Conservation (phyloP, 2,113 vertebrate genomes). For the Takifugu flavidus region DNA sequence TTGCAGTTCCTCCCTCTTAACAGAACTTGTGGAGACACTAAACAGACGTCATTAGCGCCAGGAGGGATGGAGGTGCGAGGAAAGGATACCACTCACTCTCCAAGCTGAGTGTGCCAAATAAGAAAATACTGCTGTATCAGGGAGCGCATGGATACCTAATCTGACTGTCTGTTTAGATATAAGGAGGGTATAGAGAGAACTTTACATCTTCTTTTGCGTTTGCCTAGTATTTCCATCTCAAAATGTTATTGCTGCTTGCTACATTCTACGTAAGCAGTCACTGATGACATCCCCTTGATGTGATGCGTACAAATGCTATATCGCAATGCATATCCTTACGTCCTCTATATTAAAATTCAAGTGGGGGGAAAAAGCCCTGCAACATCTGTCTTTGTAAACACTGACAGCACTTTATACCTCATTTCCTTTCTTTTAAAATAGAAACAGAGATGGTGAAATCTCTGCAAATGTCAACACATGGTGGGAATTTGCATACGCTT, state of each 20-base stretch:
- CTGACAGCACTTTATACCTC: constrained; percentile 2
- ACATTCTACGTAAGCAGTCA: constrained; percentile 16
- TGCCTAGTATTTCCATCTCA: constrained; percentile 17
- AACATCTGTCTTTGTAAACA: constrained; percentile 2
- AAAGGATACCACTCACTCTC: constrained; percentile 28
- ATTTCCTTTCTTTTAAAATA: constrained; percentile 13
- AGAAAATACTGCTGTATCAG: constrained; percentile 11
- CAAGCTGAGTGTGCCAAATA: constrained; percentile 33
- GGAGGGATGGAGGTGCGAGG: constrained; percentile 46
- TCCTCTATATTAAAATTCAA: neutral
- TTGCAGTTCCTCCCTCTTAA: constrained; percentile 59
- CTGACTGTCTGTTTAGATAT: neutral
- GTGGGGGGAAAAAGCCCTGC: no score
- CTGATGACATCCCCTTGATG: constrained; percentile 4
- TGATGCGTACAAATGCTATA: neutral
- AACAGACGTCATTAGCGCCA: constrained; percentile 61
- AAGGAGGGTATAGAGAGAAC: neutral
- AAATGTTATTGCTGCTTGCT: constrained; percentile 1
- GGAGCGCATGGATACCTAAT: constrained; percentile 3
- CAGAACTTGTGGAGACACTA: constrained; percentile 63
- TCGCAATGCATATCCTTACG: neutral
- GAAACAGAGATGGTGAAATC: constrained; percentile 40
- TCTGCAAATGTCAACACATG: constrained; percentile 44
- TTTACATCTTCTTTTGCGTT: constrained; percentile 5
- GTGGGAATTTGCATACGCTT: constrained; percentile 44